Evolutionary conservation across 2,888 invertebrate species (phyloP), one percentile per base, ranked within the genome.

Genomic region (Bellardia pandia): DNA sequence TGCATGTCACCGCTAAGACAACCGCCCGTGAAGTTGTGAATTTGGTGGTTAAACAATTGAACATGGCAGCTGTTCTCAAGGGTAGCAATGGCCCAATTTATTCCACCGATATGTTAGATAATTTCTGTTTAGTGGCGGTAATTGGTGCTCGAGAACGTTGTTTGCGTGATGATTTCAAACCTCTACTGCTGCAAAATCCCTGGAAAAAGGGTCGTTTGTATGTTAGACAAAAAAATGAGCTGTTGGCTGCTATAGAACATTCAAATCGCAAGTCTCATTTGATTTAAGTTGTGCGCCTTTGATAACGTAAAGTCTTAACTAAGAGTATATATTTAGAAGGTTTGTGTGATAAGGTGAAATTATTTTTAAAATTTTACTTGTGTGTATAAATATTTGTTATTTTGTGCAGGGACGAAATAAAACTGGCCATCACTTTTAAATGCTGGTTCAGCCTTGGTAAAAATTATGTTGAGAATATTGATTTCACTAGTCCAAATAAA

Each of bases 1-100:
- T 99, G 3, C 98, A 98, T 93, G 98, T 99, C 0, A 98, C 98
- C 0, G 96, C 97, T 0, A 95, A 97, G 90, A 99, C 99, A 0
- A 98, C 98, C 0, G 98, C 99, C 0, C 95, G 98, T 16, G 99
- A 99, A 94, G 98, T 99, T 77, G 98, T 99, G 88, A 97, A 98
- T 94, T 95, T 99, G 88, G 98, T 99, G 33, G 98, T 99, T 77
- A 97, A 98, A 92, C 99, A 99, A 93, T 95, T 99, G 62, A 99
- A 99, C 92, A 97, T 98, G 96, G 98, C 98, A 14, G 97, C 97
- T 76, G 96, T 97, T 23, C 94, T 98, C 30, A 98, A 98, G 93
- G 96, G 97, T 66, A 97, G 97, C 92, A 95, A 96, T 60, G 97
- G 97, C 0, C 98, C 98, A 0, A 96, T 98, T 60, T 98, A 98